Base-by-base conservation (phyloP, 2,797 vertebrate genomes). In the Prionace glauca region DNA sequence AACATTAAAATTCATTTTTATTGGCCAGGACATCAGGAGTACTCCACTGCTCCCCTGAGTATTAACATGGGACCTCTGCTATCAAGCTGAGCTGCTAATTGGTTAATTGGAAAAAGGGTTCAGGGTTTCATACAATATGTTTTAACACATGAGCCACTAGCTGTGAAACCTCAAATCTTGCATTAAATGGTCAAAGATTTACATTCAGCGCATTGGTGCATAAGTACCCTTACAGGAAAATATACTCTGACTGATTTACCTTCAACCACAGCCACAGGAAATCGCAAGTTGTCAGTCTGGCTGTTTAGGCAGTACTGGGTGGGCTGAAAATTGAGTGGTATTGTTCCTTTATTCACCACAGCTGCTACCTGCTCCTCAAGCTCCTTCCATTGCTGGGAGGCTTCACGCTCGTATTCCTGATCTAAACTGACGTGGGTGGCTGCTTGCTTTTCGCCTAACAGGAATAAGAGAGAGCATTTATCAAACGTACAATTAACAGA, bases 361-460 rank as follows among this genome's bases (percentile, higher is more conserved):
- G 98, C 97, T 87, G 98, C 98, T 95, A 99, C 97, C 96, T 98
- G 98, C 95, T 99, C 99, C 96, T 99, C 99, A 16, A 99, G 98
- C 87, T 98, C 98, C 95, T 97, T 97, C 99, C 99, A 99, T 96
- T 99, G 98, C 12, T 98, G 97, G 1, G 98, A 98, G 45, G 98
- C 97, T 14, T 99, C 98, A 0, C 97, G 97, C 96, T 99, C 99
- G 96, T 98, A 99, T 96, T 99, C 99, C 97, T 99, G 99, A 97
- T 99, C 99, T 96, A 99, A 97, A 92, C 99, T 99, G 32, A 99
- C 96, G 0, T 99, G 98, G 0, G 99, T 99, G 91, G 99, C 99
- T n/a, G 99, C 99, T 96, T 99, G 99, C 96, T 99, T 99, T 96
- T 99, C 99, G 88, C 99, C 99, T 99, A 96, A 5, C 29, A 45